phyloP scores from a whole-genome alignment of 2,888 invertebrate genomes.

The Onthophagus sagittarius region DNA sequence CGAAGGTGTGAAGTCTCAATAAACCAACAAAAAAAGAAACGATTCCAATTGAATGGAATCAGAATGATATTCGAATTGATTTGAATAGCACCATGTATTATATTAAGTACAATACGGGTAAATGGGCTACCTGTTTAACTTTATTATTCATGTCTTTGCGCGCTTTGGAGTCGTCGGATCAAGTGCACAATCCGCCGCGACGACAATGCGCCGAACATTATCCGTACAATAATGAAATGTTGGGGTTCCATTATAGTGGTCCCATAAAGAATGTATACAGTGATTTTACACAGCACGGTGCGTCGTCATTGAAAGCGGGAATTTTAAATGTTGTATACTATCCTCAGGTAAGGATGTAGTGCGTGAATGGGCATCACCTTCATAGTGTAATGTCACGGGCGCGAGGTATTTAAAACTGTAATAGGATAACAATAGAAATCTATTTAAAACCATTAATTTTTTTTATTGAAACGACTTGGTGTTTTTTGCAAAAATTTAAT shows the following conservation, averaged over 20 bases:
- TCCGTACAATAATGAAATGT: conserved; percentile 47
- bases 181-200: conserved; percentile 45
- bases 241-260: conserved; percentile 44
- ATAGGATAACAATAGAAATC: neutral
- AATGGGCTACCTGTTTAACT: conserved; percentile 47
- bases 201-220: conserved; percentile 46
- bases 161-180: conserved; percentile 35
- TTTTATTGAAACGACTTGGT: neutral
- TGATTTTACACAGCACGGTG: conserved; percentile 38
- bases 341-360: neutral
- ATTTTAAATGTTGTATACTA: neutral
- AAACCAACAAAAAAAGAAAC: neutral
- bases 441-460: neutral
- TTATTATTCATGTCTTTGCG: conserved; percentile 47
- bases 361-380: neutral
- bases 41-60: neutral
- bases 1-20: neutral
- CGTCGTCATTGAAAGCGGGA: neutral
- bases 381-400: neutral
- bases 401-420: neutral
- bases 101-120: conserved; percentile 43
- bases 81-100: conserved; percentile 43
- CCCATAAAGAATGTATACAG: conserved; percentile 44
- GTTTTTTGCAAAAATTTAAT: neutral
- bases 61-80: conserved; percentile 1